Percentiles rank a stretch among this genome's conserved stretches.
These are phyloP conservation scores for Clanis bilineata DNA, from an alignment of 2,888 invertebrate species.

Conservation along the genomic window DNA sequence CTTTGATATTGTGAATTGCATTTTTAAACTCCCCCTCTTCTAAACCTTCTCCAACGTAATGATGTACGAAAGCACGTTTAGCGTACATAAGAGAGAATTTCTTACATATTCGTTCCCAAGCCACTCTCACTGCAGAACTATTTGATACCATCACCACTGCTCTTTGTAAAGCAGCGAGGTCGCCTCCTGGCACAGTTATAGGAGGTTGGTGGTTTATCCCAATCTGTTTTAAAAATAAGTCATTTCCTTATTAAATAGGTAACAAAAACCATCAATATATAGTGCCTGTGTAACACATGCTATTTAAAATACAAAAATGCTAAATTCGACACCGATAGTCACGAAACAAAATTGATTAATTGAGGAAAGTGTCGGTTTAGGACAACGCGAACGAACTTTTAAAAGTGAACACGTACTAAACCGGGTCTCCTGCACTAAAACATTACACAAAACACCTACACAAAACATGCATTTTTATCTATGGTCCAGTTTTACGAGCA, in stretches of 20 bases:
- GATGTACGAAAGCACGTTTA: conserved; percentile 94
- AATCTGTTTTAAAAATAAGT: conserved; percentile 69
- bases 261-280: background rate
- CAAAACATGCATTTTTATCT: too few relatives aligned
- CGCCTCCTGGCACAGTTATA: conserved; percentile 88
- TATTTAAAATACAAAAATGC: background rate
- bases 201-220: conserved; percentile 90
- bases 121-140: conserved; percentile 88
- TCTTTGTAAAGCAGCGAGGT: conserved; percentile 87
- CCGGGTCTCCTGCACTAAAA: too few relatives aligned
- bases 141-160: conserved; percentile 94
- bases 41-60: conserved; percentile 89
- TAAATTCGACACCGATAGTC: too few relatives aligned
- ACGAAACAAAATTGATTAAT: too few relatives aligned
- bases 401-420: too few relatives aligned
- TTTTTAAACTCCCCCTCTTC: conserved; percentile 85
- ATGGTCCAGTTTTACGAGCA: too few relatives aligned
- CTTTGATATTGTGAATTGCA: conserved; percentile 83
- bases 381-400: too few relatives aligned
- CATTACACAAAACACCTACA: too few relatives aligned
- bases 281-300: background rate
- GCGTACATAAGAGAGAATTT: conserved; percentile 92
- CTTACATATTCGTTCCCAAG: conserved; percentile 89
- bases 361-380: too few relatives aligned
- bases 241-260: background rate